Conservation (phyloP, 1,140 invertebrate species). For the Heliconius nattereri region DNA sequence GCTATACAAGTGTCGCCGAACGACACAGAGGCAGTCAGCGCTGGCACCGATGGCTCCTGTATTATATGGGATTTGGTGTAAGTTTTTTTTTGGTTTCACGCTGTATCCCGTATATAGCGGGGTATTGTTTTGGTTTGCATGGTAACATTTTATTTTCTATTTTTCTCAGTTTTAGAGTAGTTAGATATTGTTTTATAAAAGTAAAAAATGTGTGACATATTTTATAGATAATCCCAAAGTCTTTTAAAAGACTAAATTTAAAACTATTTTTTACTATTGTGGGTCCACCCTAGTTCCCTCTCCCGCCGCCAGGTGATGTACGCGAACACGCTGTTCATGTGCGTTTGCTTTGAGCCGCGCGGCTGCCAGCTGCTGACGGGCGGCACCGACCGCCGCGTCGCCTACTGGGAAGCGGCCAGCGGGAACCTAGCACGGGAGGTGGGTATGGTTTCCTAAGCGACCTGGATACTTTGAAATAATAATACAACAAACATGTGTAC, state of each 20-base stretch:
- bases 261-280: no score
- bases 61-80: constrained; percentile 88
- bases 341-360: constrained; percentile 88
- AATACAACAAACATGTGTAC: no score
- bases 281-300: constrained; percentile 79
- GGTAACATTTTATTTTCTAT: no score
- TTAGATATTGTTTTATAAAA: no score
- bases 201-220: no score
- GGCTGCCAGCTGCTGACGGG: constrained; percentile 92
- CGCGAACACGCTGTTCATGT: constrained; percentile 93
- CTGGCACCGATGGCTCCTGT: constrained; percentile 93
- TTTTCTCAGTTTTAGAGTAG: no score
- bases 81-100: not conserved
- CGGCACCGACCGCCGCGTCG: constrained; percentile 92
- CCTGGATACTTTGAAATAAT: no score
- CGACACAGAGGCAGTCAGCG: constrained; percentile 91
- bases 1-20: constrained; percentile 89
- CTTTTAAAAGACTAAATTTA: no score
- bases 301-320: constrained; percentile 90
- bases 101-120: not conserved
- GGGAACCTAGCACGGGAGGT: constrained; percentile 88
- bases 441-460: not conserved
- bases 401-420: constrained; percentile 93
- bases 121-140: not conserved
- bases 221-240: no score